phyloP scores from a whole-genome alignment of 2,888 invertebrate species.

The Minunthozetes semirufus region DNA sequence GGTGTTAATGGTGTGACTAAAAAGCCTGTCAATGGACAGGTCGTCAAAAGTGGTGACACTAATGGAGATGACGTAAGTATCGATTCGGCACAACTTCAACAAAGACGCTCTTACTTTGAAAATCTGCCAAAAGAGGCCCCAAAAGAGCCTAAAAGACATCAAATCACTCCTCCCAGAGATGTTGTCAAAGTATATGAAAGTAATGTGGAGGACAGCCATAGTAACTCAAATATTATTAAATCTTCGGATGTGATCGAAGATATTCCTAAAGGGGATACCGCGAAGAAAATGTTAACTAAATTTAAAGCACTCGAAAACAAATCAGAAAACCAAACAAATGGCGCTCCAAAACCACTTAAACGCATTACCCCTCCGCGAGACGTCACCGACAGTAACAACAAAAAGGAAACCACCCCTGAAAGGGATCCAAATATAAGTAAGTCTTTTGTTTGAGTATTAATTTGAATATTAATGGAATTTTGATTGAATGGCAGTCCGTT shows the following conservation, averaged over 20 bases:
- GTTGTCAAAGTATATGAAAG: conserved; percentile 51
- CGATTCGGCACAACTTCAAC: conserved; percentile 72
- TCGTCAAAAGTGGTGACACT: conserved; percentile 44
- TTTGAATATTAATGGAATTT: not conserved
- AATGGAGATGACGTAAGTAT: conserved; percentile 64
- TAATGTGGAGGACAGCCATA: conserved; percentile 61
- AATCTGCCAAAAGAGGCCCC: conserved; percentile 39
- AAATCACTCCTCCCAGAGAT: conserved; percentile 80
- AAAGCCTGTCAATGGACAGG: conserved; percentile 55
- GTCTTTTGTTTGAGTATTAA: not conserved
- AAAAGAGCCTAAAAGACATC: conserved; percentile 51
- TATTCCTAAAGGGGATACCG: conserved; percentile 61
- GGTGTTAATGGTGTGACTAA: conserved; percentile 10
- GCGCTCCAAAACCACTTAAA: conserved; percentile 68
- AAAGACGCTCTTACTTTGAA: conserved; percentile 61
- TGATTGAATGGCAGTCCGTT: conserved; percentile 35
- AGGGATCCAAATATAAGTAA: conserved; percentile 42
- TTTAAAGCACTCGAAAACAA: conserved; percentile 78
- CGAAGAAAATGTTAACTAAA: conserved; percentile 76
- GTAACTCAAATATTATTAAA: conserved; percentile 66
- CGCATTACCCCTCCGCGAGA: conserved; percentile 84
- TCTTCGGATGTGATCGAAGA: conserved; percentile 56
- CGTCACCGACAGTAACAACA: conserved; percentile 45
- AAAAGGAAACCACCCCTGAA: conserved; percentile 43
- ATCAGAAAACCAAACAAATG: not conserved